Conservation (phyloP, 2,113 vertebrate species). For the Meriones unguiculatus region DNA sequence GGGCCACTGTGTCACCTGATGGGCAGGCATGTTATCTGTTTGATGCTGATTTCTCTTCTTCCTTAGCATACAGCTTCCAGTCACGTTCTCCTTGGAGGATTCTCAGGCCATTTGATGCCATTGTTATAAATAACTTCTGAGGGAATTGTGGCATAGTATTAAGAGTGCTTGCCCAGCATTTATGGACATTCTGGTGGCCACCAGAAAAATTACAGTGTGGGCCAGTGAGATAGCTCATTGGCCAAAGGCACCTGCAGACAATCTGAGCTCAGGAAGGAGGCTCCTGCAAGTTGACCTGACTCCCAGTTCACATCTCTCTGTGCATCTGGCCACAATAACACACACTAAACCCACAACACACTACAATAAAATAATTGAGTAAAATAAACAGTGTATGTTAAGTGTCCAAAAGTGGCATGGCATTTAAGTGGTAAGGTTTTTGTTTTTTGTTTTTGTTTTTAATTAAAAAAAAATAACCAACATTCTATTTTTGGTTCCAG, state of each 20-base stretch:
- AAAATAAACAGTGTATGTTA: background rate
- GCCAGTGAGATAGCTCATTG: background rate
- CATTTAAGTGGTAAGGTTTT: background rate
- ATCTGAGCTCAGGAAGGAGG: background rate
- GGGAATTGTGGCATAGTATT: background rate
- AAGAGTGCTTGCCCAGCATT: background rate
- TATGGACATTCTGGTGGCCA: background rate
- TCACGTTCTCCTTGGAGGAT: background rate
- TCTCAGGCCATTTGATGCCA: background rate
- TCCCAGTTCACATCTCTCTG: too few relatives aligned
- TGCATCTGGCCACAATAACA: background rate
- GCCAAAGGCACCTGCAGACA: background rate
- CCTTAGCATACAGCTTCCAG: background rate
- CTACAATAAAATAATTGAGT: background rate
- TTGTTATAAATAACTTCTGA: background rate
- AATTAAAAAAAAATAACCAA: background rate
- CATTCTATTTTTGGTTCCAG: background rate
- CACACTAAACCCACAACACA: background rate
- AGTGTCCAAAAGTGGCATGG: background rate
- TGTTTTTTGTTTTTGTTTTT: background rate
- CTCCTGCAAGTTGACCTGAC: background rate
- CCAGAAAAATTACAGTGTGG: background rate
- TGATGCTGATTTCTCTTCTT: background rate
- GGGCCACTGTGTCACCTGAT: background rate
- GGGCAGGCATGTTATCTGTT: background rate